Conservation (phyloP, 1,140 invertebrate species). For the Lasaia peninsularis region DNA sequence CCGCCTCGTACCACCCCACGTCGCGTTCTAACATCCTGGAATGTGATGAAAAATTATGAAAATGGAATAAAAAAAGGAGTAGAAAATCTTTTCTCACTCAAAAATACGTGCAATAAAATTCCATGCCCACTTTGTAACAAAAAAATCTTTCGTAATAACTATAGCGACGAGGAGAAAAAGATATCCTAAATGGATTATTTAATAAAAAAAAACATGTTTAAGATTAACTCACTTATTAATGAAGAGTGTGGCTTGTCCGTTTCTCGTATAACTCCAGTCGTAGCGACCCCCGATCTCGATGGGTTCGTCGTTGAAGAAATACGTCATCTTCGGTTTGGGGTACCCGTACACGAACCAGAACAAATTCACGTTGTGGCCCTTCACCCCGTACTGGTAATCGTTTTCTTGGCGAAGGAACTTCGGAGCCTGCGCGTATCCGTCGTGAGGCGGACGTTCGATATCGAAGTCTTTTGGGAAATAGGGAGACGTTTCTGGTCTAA, state of each 20-base stretch:
- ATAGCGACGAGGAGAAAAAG: too few species aligned
- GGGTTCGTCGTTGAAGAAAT: constrained; percentile 89
- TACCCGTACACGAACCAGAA: constrained; percentile 97
- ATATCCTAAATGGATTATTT: background rate
- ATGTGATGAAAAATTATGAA: too few species aligned
- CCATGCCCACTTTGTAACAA: too few species aligned
- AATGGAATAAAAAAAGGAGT: too few species aligned
- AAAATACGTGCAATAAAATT: too few species aligned
- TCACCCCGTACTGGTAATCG: constrained; percentile 91
- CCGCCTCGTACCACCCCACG: constrained; percentile 95
- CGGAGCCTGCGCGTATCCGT: constrained; percentile 88
- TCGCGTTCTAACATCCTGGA: constrained; percentile 90
- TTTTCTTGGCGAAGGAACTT: constrained; percentile 90
- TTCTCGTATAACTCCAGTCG: constrained; percentile 91
- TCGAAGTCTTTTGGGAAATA: constrained; percentile 95
- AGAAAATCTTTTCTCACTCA: too few species aligned
- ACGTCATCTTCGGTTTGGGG: constrained; percentile 93
- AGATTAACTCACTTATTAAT: constrained; percentile 84
- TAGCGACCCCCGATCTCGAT: constrained; percentile 90
- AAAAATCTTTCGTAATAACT: background rate
- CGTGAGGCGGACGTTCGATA: constrained; percentile 89
- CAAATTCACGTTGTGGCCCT: constrained; percentile 90
- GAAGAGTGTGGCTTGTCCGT: constrained; percentile 92
- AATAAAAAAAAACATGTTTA: background rate
- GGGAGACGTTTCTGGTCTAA: constrained; percentile 90